These are phyloP conservation scores for Conus betulinus DNA, from an alignment of 1,140 invertebrate species.

Conservation along the genomic window DNA sequence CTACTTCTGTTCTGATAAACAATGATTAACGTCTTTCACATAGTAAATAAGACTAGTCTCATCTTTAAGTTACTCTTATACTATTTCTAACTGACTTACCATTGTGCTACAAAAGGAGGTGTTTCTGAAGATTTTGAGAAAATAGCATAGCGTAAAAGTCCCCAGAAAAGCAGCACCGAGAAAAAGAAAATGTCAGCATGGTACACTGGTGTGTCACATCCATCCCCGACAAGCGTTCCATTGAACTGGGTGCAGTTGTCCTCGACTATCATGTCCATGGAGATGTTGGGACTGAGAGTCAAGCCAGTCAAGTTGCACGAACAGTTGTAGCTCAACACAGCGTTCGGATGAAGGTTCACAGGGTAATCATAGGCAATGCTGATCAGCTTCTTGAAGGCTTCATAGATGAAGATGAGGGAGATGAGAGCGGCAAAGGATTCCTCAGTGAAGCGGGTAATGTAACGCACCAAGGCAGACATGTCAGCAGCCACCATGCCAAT, in stretches of 20 bases:
- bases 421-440: slow-evolving; percentile 99
- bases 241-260: slow-evolving; percentile 77
- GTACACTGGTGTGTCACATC: slow-evolving; percentile 77
- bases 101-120: slow-evolving; percentile 92
- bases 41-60: no score
- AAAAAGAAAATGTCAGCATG: slow-evolving; percentile 95
- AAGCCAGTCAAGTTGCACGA: slow-evolving; percentile 55
- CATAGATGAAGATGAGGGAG: slow-evolving; percentile 99
- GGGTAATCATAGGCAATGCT: slow-evolving; percentile 50
- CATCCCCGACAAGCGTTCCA: slow-evolving; percentile 84
- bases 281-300: slow-evolving; percentile 25
- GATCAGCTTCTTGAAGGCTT: slow-evolving; percentile 83
- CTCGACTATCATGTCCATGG: background rate
- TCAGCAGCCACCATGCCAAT: slow-evolving; percentile 95
- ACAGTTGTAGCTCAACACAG: slow-evolving; percentile 54
- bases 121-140: slow-evolving; percentile 95
- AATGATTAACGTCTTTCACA: no score
- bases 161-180: slow-evolving; percentile 95
- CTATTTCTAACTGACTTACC: slow-evolving; percentile 53
- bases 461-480: slow-evolving; percentile 98
- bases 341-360: slow-evolving; percentile 44
- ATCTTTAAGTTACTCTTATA: no score
- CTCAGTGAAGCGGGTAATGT: slow-evolving; percentile 99
- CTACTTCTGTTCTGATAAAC: no score
- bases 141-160: slow-evolving; percentile 92